phyloP scores from a whole-genome alignment of 2,888 invertebrate species.

The Choristoneura rosaceana region DNA sequence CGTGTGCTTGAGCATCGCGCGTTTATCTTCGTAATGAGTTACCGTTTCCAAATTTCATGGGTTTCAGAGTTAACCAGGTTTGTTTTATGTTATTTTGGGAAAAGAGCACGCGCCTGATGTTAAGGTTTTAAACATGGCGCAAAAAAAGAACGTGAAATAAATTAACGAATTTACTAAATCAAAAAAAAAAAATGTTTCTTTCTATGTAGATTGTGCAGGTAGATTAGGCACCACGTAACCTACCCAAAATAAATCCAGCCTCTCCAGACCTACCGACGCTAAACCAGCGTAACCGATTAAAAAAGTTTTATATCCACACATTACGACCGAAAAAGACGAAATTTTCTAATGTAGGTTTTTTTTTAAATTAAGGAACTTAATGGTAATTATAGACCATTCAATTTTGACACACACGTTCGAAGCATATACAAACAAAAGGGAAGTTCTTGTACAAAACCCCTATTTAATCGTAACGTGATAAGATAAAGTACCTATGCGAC shows the following conservation, averaged over 20 bases:
- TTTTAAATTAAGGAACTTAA: too few relatives aligned
- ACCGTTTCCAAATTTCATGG: slow-evolving; percentile 12
- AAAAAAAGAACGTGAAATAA: background rate
- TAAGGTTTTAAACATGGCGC: background rate
- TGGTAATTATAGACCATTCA: too few relatives aligned
- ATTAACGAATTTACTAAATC: background rate
- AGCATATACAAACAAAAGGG: background rate
- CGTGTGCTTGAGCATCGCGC: slow-evolving; percentile 6
- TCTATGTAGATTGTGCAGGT: too few relatives aligned
- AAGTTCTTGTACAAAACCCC: background rate
- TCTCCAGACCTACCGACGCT: too few relatives aligned
- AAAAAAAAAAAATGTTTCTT: too few relatives aligned
- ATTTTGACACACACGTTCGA: too few relatives aligned
- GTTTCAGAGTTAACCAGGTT: background rate
- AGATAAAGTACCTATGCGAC: background rate
- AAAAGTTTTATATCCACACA: too few relatives aligned
- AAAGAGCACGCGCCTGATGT: background rate
- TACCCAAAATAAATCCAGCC: too few relatives aligned
- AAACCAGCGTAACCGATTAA: too few relatives aligned
- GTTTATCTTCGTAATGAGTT: slow-evolving; percentile 14
- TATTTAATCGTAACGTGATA: background rate
- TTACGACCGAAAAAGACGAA: too few relatives aligned
- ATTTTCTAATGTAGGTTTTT: too few relatives aligned
- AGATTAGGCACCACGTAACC: too few relatives aligned
- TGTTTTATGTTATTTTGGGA: slow-evolving; percentile 2